Conservation (phyloP, 1,140 invertebrate species). For the Xylocopa sonorina region DNA sequence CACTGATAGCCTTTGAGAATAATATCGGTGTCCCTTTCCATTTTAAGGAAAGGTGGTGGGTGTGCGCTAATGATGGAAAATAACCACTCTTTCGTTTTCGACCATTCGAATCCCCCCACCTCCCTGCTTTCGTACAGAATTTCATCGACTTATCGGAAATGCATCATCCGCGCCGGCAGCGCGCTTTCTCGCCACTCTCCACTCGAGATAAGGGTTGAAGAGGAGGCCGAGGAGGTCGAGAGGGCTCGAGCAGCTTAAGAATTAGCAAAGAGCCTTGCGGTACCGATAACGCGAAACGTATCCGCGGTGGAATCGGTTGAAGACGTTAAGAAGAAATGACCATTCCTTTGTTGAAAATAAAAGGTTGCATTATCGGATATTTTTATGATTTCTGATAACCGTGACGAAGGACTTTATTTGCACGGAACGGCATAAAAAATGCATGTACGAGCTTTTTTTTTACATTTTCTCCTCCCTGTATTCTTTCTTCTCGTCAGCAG, state of each 20-base stretch:
- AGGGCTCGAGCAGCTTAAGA: constrained; percentile 33
- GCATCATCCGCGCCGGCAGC: constrained; percentile 48
- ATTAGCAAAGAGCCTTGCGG: constrained; percentile 47
- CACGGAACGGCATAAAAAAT: no score
- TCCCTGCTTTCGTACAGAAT: constrained; percentile 53
- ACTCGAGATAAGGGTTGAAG: constrained; percentile 49
- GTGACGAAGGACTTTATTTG: neutral
- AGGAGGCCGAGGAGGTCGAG: constrained; percentile 4
- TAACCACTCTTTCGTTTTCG: no score
- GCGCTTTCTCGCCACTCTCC: constrained; percentile 31
- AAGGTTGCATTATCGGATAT: neutral
- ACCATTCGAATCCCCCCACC: constrained; percentile 22
- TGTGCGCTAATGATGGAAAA: no score
- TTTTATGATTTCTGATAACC: neutral
- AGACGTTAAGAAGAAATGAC: neutral
- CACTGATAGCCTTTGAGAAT: constrained; percentile 23
- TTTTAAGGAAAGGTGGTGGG: neutral
- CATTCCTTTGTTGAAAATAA: constrained; percentile 3
- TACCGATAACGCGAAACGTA: constrained; percentile 46
- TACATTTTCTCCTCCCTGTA: constrained; percentile 39
- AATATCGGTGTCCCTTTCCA: neutral
- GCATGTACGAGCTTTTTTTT: no score
- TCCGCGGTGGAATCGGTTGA: constrained; percentile 41
- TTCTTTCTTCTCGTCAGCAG: neutral
- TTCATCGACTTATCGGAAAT: constrained; percentile 62